Base-by-base conservation (phyloP, 1,140 invertebrate species). In the Caenorhabditis inopinata region DNA sequence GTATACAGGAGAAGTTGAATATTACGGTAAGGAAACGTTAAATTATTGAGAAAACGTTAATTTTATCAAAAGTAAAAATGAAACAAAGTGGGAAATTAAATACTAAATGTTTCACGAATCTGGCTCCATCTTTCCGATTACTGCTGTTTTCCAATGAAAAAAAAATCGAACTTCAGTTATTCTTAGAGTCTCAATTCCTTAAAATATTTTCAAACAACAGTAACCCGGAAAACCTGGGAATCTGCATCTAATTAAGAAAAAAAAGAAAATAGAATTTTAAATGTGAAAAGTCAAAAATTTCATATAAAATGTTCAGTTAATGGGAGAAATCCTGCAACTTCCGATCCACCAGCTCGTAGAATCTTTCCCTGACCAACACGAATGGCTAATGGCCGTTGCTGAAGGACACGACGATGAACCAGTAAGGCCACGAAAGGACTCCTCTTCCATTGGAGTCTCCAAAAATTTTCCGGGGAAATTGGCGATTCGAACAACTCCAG, bases 391-490 rank as follows among this genome's bases (percentile, higher is more conserved):
- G 88, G 92, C 94, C 85, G 93, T 97, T 76, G 93, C 94, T 18
- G 91, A 93, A 81, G 96, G 96, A 11, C 92, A 95, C 80, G 95
- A 97, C 85, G 86, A 92, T 82, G 96, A 97, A 86, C 92, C 93
- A 27, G 96, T 92, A 0, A 91, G 94, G 85, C 45, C 78, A 35
- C 58, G 68, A 1, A 92, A 95, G 80, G 91, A 95, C 62, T 91
- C 94, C 0, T 97, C 97, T 89, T 97, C 95, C 42, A 96, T 98
- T 84, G 96, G 95, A 0, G 96, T 95, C 86, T 95, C 94, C 86
- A 98, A 98, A 90, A 94, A 94, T 84, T 97, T 98, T 89, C 92
- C 92, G 14, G 96, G 95, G 81, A 82, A 73, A 32, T 46, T 58
- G 21, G 48, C 82, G 29, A 48, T 83, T 23, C 29, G 25, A 29